These are phyloP conservation scores for Neomonachus schauinslandi DNA, from an alignment of 2,113 vertebrate species.

Conservation along the genomic window DNA sequence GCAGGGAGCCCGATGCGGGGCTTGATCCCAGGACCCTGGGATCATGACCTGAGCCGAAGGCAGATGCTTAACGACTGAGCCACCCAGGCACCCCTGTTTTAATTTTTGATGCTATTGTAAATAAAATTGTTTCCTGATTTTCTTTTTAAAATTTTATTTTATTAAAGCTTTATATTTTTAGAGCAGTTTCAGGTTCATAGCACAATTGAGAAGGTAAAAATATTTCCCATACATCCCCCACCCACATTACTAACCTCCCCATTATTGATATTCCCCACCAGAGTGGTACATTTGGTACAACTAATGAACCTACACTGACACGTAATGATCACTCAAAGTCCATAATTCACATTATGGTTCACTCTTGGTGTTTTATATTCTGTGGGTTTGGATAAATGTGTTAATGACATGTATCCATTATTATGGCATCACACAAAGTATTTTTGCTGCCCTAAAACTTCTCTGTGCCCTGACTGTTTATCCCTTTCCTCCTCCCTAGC, in stretches of 20 bases:
- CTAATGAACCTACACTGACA: not conserved
- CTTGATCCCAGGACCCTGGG: too few species aligned
- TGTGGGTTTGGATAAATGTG: not conserved
- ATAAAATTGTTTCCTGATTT: not conserved
- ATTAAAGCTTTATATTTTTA: not conserved
- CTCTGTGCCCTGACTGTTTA: not conserved
- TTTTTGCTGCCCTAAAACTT: not conserved
- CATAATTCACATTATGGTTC: not conserved
- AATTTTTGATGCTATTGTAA: not conserved
- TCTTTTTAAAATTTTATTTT: not conserved
- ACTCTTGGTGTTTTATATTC: not conserved
- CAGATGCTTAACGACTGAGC: too few species aligned
- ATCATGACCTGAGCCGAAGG: too few species aligned
- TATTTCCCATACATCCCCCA: not conserved
- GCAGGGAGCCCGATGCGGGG: too few species aligned
- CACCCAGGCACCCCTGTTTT: not conserved
- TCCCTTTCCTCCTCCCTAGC: too few species aligned
- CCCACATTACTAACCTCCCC: not conserved
- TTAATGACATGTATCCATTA: not conserved
- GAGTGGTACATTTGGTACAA: not conserved
- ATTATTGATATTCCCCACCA: not conserved
- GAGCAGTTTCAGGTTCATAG: not conserved
- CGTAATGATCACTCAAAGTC: not conserved
- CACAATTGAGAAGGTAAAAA: not conserved
- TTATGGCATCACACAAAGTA: not conserved